phyloP scores from a whole-genome alignment of 2,113 vertebrate genomes.

The Toxostoma redivivum region DNA sequence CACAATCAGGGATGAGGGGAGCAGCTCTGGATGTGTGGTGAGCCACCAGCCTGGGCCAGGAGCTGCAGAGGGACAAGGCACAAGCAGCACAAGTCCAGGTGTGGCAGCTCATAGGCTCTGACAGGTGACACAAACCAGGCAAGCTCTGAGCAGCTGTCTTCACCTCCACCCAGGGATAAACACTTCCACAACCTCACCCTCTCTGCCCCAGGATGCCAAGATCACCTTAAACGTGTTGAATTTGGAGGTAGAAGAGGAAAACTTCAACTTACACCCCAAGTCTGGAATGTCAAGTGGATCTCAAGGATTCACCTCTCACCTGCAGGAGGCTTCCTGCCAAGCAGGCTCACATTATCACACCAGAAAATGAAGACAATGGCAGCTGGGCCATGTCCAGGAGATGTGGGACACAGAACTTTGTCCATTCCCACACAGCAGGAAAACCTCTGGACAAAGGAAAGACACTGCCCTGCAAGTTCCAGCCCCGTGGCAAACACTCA shows the following conservation, averaged over 20 bases:
- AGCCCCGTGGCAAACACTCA: conserved; percentile 1
- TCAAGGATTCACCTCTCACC: background rate
- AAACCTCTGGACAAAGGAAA: background rate
- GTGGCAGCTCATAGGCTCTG: background rate
- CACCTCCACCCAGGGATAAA: background rate
- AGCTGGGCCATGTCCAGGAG: background rate
- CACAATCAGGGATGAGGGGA: background rate
- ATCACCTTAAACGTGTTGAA: background rate
- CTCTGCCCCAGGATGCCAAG: background rate
- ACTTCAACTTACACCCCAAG: background rate
- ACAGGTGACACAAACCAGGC: background rate
- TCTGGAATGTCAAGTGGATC: background rate
- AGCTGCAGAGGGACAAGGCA: background rate
- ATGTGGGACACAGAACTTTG: background rate
- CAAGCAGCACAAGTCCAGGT: background rate
- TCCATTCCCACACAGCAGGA: background rate
- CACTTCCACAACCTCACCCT: background rate
- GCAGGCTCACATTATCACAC: background rate
- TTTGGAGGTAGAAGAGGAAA: background rate
- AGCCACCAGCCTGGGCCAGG: background rate
- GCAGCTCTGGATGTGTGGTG: background rate
- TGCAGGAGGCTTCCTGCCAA: background rate
- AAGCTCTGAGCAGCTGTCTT: background rate
- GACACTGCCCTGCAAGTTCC: accelerated
- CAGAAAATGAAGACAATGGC: background rate